Evolutionary conservation across 2,797 vertebrate genomes (phyloP).

Genomic region (Loris lydekkerianus): DNA sequence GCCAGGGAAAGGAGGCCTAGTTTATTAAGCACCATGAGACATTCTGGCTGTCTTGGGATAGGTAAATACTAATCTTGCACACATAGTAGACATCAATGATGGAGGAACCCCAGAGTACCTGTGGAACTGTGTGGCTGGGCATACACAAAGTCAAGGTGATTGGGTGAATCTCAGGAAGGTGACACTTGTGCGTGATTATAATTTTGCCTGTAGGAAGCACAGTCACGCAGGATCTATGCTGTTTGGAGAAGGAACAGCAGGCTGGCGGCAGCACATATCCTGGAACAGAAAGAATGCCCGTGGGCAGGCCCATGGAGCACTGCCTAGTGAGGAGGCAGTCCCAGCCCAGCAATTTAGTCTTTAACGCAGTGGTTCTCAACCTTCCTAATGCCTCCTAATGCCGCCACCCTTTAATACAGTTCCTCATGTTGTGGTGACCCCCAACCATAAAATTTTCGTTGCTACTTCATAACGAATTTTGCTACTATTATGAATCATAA

Average conservation of each 20-base stretch:
- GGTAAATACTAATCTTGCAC: neutral
- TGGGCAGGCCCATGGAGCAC: neutral
- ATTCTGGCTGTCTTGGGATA: neutral
- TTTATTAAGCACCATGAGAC: neutral
- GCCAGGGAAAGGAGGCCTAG: neutral
- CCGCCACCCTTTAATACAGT: too few species aligned
- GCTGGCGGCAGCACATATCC: neutral
- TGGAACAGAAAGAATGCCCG: neutral
- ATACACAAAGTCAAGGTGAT: neutral
- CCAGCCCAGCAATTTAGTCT: neutral
- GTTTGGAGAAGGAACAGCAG: neutral
- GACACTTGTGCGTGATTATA: neutral
- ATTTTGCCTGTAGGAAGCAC: slow-evolving; percentile 2
- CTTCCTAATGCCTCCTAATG: too few species aligned
- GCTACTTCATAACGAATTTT: too few species aligned
- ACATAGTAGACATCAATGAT: neutral
- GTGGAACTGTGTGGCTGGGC: too few species aligned
- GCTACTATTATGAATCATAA: too few species aligned
- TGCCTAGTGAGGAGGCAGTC: neutral
- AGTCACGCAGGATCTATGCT: neutral
- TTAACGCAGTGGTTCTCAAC: neutral
- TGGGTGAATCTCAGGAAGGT: neutral
- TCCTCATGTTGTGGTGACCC: too few species aligned
- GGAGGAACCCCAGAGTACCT: neutral
- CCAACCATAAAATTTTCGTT: too few species aligned